Conservation (phyloP, 2,113 vertebrate species). For the Stercorarius parasiticus region DNA sequence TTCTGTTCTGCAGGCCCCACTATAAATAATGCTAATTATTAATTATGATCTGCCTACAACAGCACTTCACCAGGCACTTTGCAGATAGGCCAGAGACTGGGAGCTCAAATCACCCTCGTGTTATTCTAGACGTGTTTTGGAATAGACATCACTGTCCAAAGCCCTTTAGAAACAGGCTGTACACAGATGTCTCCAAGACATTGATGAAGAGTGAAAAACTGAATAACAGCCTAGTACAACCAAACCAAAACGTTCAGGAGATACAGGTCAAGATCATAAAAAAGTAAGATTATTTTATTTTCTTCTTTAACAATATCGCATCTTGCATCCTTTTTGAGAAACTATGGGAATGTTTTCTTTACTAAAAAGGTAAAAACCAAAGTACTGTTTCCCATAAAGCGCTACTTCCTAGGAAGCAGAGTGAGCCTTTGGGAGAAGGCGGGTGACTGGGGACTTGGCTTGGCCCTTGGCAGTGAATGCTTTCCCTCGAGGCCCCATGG, state of each 20-base stretch:
- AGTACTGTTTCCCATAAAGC: background rate
- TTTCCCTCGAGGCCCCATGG: fast-evolving
- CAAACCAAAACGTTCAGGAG: background rate
- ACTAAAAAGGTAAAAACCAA: background rate
- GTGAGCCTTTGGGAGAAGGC: background rate
- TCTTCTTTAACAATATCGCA: background rate
- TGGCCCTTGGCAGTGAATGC: background rate
- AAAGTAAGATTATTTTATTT: background rate
- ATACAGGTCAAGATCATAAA: background rate
- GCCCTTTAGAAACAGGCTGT: background rate
- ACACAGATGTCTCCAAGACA: fast-evolving
- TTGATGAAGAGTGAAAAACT: background rate
- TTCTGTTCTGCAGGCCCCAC: constrained; percentile 10
- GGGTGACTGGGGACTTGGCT: background rate
- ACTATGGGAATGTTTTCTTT: background rate
- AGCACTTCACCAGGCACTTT: background rate
- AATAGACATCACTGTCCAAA: background rate
- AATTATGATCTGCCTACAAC: constrained; percentile 30
- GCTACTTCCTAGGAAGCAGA: background rate
- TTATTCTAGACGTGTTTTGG: background rate
- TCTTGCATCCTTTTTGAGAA: background rate
- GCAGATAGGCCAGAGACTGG: background rate
- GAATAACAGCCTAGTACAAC: background rate
- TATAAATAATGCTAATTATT: constrained; percentile 56
- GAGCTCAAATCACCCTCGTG: background rate